A percentile compares a stretch with the other conserved stretches of the same genome.
Conservation (phyloP, 2,888 invertebrate genomes). For the Coelinius sp. region DNA sequence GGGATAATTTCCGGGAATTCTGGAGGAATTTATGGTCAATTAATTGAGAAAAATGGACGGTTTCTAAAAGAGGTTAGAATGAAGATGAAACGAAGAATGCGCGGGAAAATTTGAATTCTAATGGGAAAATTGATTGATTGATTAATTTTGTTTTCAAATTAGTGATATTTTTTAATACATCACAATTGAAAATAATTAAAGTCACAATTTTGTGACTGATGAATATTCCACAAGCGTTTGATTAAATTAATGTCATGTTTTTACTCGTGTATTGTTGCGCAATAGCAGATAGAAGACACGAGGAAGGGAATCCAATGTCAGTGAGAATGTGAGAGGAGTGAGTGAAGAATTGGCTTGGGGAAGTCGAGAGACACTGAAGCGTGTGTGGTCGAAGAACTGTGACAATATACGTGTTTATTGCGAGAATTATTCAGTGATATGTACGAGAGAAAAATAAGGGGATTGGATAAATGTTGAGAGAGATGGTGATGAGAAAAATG, state of each 20-base stretch:
- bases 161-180: no score
- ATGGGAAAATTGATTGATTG: no score
- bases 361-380: not conserved
- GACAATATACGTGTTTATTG: conserved; percentile 19
- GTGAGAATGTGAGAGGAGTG: not conserved
- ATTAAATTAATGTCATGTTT: not conserved
- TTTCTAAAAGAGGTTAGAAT: no score
- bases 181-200: no score
- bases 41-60: no score
- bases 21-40: not conserved
- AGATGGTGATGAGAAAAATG: not conserved
- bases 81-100: no score
- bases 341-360: not conserved
- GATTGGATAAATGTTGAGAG: not conserved
- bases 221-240: not conserved
- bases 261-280: not conserved
- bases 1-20: not conserved
- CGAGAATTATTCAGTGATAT: not conserved
- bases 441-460: not conserved
- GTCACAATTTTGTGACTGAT: no score
- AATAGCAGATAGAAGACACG: not conserved
- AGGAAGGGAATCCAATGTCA: not conserved
- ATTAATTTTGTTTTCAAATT: no score
- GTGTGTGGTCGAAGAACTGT: not conserved
- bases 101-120: no score